Conservation (phyloP, 2,888 invertebrate species). For the Rhogogaster chlorosoma region DNA sequence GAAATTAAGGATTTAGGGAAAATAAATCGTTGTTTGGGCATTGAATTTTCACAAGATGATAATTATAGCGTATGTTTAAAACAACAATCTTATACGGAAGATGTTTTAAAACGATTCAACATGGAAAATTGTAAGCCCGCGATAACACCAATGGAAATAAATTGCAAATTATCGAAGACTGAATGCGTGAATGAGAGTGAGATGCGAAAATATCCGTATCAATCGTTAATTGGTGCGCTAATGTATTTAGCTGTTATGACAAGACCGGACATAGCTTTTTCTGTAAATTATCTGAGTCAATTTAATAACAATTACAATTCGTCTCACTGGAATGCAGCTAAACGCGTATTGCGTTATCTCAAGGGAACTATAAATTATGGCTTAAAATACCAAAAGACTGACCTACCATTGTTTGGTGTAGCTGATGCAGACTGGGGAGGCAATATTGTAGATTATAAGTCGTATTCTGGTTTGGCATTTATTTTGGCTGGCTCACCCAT, state of each 20-base stretch:
- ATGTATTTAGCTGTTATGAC: slow-evolving; percentile 57
- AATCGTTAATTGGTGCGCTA: slow-evolving; percentile 57
- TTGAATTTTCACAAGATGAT: background rate
- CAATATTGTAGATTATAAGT: slow-evolving; percentile 12
- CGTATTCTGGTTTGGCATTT: background rate
- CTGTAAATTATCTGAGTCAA: slow-evolving; percentile 53
- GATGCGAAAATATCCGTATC: slow-evolving; percentile 56
- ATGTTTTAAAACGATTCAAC: background rate
- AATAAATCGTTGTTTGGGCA: background rate
- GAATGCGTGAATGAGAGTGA: slow-evolving; percentile 28
- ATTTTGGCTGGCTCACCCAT: background rate
- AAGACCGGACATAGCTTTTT: slow-evolving; percentile 59
- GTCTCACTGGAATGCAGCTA: slow-evolving; percentile 50
- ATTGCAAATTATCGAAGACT: slow-evolving; percentile 44
- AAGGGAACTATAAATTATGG: slow-evolving; percentile 54
- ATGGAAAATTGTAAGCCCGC: slow-evolving; percentile 50
- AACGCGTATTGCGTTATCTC: slow-evolving; percentile 58
- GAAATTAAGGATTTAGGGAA: too few species aligned
- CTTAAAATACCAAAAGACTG: slow-evolving; percentile 41
- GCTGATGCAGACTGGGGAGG: slow-evolving; percentile 56
- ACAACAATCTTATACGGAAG: background rate
- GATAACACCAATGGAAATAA: slow-evolving; percentile 47
- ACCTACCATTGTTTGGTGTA: slow-evolving; percentile 44
- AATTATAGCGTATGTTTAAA: background rate
- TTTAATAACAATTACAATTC: slow-evolving; percentile 53